A percentile compares a stretch with the other conserved stretches of the same genome.
Evolutionary conservation across 2,888 invertebrate genomes (phyloP).

Genomic region (Leptogaster cylindrica): DNA sequence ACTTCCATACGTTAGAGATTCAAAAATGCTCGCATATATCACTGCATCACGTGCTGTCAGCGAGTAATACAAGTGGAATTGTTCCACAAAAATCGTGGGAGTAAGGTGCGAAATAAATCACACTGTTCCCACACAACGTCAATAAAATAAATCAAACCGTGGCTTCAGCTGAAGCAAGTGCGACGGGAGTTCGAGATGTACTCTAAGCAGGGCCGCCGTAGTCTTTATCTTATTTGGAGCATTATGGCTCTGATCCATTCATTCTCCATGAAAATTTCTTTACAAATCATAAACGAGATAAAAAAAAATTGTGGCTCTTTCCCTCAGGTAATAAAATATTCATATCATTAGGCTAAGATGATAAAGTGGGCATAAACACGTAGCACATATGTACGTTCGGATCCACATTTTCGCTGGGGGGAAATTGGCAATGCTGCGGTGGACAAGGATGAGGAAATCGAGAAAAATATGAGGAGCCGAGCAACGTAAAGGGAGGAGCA

Average conservation of each 20-base stretch:
- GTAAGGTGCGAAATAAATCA: slow-evolving; percentile 22
- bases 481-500: slow-evolving; percentile 29
- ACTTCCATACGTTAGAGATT: too few relatives aligned
- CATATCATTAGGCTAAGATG: slow-evolving; percentile 41
- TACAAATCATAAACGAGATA: slow-evolving; percentile 36
- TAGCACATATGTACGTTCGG: slow-evolving; percentile 17
- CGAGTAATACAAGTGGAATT: too few relatives aligned
- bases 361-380: slow-evolving; percentile 37
- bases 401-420: slow-evolving; percentile 1
- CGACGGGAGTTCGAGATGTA: background rate
- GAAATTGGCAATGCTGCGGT: slow-evolving; percentile 4
- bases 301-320: slow-evolving; percentile 18
- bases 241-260: slow-evolving; percentile 32
- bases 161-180: background rate
- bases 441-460: slow-evolving; percentile 12
- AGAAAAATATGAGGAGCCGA: slow-evolving; percentile 6
- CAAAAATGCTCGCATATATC: too few relatives aligned
- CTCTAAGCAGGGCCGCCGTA: background rate
- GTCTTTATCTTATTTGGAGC: slow-evolving; percentile 6
- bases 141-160: slow-evolving; percentile 22
- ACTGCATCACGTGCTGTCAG: too few relatives aligned
- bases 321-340: slow-evolving; percentile 37
- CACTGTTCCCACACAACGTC: slow-evolving; percentile 2
- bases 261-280: slow-evolving; percentile 25
- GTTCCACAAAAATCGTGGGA: slow-evolving; percentile 14